phyloP scores from a whole-genome alignment of 2,113 vertebrate genomes.

The Rhea pennata region DNA sequence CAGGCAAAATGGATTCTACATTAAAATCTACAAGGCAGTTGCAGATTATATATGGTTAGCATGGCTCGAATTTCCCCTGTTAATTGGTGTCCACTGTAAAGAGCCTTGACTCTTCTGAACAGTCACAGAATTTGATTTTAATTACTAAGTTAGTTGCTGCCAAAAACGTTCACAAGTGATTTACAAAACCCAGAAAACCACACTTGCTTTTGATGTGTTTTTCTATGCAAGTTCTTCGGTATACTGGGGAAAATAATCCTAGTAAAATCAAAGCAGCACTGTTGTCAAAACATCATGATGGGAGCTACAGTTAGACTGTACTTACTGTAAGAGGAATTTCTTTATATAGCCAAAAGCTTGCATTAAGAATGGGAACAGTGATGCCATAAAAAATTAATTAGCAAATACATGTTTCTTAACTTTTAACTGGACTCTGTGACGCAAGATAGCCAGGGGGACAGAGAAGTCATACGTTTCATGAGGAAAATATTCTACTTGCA shows the following conservation, averaged over 20 bases:
- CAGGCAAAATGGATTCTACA: constrained; percentile 45
- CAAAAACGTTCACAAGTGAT: constrained; percentile 56
- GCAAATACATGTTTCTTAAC: constrained; percentile 39
- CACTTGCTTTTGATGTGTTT: background rate
- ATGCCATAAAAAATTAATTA: constrained; percentile 51
- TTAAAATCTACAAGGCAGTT: constrained; percentile 58
- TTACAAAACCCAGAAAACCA: constrained; percentile 35
- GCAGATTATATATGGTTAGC: constrained; percentile 49
- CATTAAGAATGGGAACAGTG: background rate
- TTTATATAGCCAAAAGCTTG: background rate
- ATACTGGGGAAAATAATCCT: background rate
- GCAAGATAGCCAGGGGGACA: background rate
- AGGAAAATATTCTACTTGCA: constrained; percentile 53
- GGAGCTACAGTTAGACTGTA: background rate
- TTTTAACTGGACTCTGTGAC: constrained; percentile 4
- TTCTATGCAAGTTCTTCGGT: background rate
- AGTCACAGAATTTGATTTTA: constrained; percentile 54
- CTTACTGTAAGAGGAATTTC: background rate
- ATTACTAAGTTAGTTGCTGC: constrained; percentile 39
- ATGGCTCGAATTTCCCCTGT: constrained; percentile 1
- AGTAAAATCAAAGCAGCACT: background rate
- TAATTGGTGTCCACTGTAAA: constrained; percentile 19
- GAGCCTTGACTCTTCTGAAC: constrained; percentile 30
- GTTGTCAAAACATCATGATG: background rate
- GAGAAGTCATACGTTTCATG: constrained; percentile 28